Evolutionary conservation across 2,113 vertebrate genomes (phyloP).

Genomic region (Pandion haliaetus): DNA sequence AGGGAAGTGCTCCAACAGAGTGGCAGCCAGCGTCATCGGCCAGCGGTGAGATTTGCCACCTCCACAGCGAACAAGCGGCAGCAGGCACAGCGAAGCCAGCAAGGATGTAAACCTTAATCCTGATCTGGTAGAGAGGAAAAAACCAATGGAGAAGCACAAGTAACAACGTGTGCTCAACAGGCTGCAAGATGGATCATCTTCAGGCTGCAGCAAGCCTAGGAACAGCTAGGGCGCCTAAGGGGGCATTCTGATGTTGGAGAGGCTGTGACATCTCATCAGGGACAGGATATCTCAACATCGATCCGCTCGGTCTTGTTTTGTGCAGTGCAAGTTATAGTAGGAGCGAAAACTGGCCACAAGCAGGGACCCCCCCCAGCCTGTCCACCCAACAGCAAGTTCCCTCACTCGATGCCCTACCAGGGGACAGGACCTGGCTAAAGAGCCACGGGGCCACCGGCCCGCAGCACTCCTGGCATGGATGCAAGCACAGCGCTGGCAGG

Average conservation of each 20-base stretch:
- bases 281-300: neutral
- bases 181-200: neutral
- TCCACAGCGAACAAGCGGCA: neutral
- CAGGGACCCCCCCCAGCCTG: fast-evolving
- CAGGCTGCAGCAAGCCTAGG: neutral
- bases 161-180: neutral
- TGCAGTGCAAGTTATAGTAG: neutral
- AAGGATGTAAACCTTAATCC: neutral
- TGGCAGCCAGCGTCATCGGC: fast-evolving
- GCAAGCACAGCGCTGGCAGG: neutral
- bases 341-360: neutral
- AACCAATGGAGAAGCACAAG: neutral
- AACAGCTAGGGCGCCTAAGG: neutral
- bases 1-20: neutral
- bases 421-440: fast-evolving
- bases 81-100: neutral
- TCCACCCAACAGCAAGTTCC: neutral
- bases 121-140: neutral
- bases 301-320: fast-evolving
- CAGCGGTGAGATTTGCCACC: neutral
- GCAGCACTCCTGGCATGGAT: neutral
- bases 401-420: neutral
- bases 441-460: neutral
- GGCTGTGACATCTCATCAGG: neutral
- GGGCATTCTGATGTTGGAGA: neutral